phyloP scores from a whole-genome alignment of 2,888 invertebrate genomes.

The Cyaniris semiargus region DNA sequence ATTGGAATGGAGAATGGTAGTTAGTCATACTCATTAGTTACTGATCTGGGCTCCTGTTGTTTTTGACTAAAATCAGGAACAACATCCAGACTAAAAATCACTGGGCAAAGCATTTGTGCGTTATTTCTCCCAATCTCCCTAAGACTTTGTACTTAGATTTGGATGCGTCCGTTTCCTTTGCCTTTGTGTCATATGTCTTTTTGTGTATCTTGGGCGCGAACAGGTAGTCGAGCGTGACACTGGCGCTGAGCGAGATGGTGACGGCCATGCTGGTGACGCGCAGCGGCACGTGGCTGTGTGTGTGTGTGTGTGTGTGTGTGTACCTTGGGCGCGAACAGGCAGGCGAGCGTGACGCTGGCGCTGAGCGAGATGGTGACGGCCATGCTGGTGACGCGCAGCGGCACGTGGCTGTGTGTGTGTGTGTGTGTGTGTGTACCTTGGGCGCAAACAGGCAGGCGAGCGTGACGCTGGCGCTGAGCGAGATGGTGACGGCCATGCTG shows the following conservation, averaged over 20 bases:
- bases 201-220: conserved; percentile 98
- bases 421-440: conserved; percentile 84
- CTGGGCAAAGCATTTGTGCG: no score
- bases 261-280: conserved; percentile 97
- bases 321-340: conserved; percentile 96
- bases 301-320: no score
- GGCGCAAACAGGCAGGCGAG: conserved; percentile 96
- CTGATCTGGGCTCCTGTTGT: no score
- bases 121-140: no score
- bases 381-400: conserved; percentile 95
- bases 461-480: conserved; percentile 95
- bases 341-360: conserved; percentile 95
- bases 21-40: background rate
- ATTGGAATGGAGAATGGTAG: background rate
- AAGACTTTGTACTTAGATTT: no score
- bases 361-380: conserved; percentile 96
- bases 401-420: conserved; percentile 85
- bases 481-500: conserved; percentile 97
- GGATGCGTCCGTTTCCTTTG: no score
- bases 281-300: conserved; percentile 89
- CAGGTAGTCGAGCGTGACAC: conserved; percentile 95
- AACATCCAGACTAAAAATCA: no score
- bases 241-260: conserved; percentile 95
- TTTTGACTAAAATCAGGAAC: no score
- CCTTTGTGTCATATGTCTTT: no score